Base-by-base conservation (phyloP, 2,113 vertebrate genomes). In the Seriola dumerili region DNA sequence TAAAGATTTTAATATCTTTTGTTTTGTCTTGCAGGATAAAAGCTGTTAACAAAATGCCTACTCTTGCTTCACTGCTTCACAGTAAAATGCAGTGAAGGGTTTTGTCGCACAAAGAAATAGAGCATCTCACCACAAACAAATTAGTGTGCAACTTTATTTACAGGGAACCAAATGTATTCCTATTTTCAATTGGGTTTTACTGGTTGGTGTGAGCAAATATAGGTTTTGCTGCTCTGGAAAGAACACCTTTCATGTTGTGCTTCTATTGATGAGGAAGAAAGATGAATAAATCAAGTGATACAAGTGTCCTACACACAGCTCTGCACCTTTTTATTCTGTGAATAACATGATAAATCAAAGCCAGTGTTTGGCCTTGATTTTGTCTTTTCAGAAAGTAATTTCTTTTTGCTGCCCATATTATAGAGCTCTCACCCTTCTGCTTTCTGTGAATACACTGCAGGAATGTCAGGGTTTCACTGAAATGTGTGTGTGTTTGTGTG, bases 311-410 rank as follows among this genome's bases (percentile, higher is more conserved):
- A 67, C 52, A 83, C 72, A 80, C 59, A 75, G 42, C 68, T 64
- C 65, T 21, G 19, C 6, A 42, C 54, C 42, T 64, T 86, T 85
- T 78, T 32, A 62, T 80, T 84, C 44, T 59, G 67, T 42, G 46
- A n/a, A 78, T 73, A 88, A 70, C 68, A 66, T 32, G 52, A 84
- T 86, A 74, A 87, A 88, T 88, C 55, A 87, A 83, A 85, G 76
- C 42, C 74, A 74, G 61, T 88, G 83, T 92, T 92, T 92, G 86
- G 83, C 90, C 90, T 92, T 93, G 90, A 89, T 86, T 86, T 89
- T 32, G 72, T 79, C 81, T 88, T 72, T 87, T 84, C 66, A 87
- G 68, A 64, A 81, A 72, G 69, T 29, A 0, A 8, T 36, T 57
- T 76, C 17, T 78, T 73, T 75, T 67, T 76, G 72, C 72, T 75